A percentile compares a stretch with the other conserved stretches of the same genome.
phyloP scores from a whole-genome alignment of 2,888 invertebrate species.

The Mystacides longicornis region DNA sequence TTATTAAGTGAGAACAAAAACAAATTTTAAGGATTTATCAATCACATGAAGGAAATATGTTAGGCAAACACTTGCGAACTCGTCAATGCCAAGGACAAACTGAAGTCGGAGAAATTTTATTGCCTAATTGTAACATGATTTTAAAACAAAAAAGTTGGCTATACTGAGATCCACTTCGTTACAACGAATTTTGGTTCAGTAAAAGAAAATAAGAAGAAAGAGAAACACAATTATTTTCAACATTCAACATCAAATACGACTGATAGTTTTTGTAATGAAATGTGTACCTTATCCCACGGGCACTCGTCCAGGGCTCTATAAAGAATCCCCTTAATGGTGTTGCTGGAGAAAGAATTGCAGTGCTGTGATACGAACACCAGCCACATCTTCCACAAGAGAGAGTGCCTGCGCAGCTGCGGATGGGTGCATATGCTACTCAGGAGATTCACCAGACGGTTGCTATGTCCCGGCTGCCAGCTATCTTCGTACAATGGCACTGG shows the following conservation, averaged over 20 bases:
- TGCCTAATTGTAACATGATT: too few species aligned
- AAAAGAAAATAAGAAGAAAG: background rate
- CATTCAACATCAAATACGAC: background rate
- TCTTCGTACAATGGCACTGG: conserved; percentile 20
- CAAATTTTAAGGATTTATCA: too few species aligned
- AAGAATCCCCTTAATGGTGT: conserved; percentile 30
- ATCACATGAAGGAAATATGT: too few species aligned
- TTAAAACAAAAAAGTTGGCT: too few species aligned
- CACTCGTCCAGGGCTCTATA: conserved; percentile 54
- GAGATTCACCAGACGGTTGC: conserved; percentile 21
- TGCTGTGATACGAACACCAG: conserved; percentile 26
- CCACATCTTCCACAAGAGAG: conserved; percentile 29
- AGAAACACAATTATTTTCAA: background rate
- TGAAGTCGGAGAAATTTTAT: too few species aligned
- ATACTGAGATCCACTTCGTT: too few species aligned
- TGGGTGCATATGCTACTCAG: conserved; percentile 23
- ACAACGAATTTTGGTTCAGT: too few species aligned
- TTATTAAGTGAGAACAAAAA: too few species aligned
- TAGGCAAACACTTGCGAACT: too few species aligned
- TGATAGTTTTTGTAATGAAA: background rate
- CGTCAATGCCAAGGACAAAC: too few species aligned
- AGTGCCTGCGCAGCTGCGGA: conserved; percentile 26
- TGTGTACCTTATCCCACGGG: conserved; percentile 50
- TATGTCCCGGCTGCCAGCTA: conserved; percentile 24
- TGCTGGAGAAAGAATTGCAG: conserved; percentile 16